phyloP scores from a whole-genome alignment of 2,888 invertebrate species.

The Archips crataeganus region DNA sequence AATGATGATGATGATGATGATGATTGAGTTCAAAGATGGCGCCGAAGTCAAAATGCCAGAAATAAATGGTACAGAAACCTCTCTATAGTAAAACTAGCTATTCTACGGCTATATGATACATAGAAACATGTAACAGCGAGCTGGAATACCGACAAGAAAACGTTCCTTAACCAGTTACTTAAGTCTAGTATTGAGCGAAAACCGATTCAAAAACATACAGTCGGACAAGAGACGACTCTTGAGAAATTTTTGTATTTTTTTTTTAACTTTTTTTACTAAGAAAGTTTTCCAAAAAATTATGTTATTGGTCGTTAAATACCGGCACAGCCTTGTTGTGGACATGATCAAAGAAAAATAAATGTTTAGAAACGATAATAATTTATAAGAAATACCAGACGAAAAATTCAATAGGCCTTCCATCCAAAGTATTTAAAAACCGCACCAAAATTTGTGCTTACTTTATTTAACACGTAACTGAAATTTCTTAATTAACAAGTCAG shows the following conservation, averaged over 20 bases:
- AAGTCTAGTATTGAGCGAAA: slow-evolving; percentile 70
- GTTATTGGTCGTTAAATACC: slow-evolving; percentile 39
- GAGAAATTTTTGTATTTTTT: slow-evolving; percentile 48
- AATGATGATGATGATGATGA: too few species aligned
- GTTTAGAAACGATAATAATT: slow-evolving; percentile 12
- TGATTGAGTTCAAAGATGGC: too few species aligned
- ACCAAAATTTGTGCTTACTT: slow-evolving; percentile 51
- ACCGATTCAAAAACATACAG: slow-evolving; percentile 58
- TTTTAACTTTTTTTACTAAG: slow-evolving; percentile 45
- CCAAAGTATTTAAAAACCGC: slow-evolving; percentile 43
- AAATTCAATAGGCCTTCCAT: slow-evolving; percentile 51
- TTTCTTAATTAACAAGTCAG: slow-evolving; percentile 21
- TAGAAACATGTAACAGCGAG: background rate
- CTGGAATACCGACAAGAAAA: background rate
- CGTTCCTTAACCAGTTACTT: slow-evolving; percentile 48
- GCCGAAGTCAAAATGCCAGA: too few species aligned
- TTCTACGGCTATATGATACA: background rate
- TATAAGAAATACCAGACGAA: slow-evolving; percentile 42
- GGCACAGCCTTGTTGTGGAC: slow-evolving; percentile 43
- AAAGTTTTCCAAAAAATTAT: slow-evolving; percentile 38
- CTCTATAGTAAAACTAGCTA: too few species aligned
- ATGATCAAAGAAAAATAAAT: slow-evolving; percentile 28
- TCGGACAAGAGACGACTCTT: slow-evolving; percentile 46
- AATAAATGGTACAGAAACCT: too few species aligned
- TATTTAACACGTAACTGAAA: slow-evolving; percentile 45